phyloP scores from a whole-genome alignment of 2,888 invertebrate genomes.

The Cheilosia variabilis region DNA sequence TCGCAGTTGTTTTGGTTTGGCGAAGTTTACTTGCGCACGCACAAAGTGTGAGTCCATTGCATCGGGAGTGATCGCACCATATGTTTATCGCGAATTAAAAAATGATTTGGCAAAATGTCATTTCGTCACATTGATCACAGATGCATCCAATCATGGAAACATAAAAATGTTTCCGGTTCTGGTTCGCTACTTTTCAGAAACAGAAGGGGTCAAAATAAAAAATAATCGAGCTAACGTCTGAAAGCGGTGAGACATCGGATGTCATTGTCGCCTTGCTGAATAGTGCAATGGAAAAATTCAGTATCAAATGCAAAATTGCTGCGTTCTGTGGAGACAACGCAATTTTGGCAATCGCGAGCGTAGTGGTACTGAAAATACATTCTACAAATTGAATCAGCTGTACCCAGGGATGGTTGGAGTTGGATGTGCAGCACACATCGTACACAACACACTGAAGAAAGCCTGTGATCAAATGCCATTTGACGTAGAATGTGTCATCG shows the following conservation, averaged over 20 bases:
- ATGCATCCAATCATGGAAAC: constrained; percentile 24
- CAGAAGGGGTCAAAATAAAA: constrained; percentile 21
- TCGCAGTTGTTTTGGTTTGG: constrained; percentile 13
- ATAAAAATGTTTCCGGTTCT: constrained; percentile 39
- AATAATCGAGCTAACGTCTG: constrained; percentile 10
- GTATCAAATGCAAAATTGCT: too few species aligned
- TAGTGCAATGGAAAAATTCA: too few species aligned
- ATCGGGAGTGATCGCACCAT: constrained; percentile 26
- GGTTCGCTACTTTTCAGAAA: constrained; percentile 33
- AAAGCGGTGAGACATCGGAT: background rate
- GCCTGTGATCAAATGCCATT: constrained; percentile 25
- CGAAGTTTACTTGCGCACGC: constrained; percentile 35
- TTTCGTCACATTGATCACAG: constrained; percentile 1
- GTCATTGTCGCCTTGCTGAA: too few species aligned
- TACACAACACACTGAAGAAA: constrained; percentile 2
- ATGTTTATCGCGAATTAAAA: constrained; percentile 3
- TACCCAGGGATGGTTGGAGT: too few species aligned
- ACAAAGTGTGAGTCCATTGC: constrained; percentile 36
- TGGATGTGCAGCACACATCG: too few species aligned
- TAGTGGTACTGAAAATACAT: too few species aligned
- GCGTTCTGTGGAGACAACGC: too few species aligned
- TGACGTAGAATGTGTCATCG: constrained; percentile 13
- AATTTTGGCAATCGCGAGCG: background rate
- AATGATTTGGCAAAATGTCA: constrained; percentile 6
- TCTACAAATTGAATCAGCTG: too few species aligned